These are phyloP conservation scores for Bradypodion ventrale DNA, from an alignment of 2,797 vertebrate genomes.

Conservation along the genomic window DNA sequence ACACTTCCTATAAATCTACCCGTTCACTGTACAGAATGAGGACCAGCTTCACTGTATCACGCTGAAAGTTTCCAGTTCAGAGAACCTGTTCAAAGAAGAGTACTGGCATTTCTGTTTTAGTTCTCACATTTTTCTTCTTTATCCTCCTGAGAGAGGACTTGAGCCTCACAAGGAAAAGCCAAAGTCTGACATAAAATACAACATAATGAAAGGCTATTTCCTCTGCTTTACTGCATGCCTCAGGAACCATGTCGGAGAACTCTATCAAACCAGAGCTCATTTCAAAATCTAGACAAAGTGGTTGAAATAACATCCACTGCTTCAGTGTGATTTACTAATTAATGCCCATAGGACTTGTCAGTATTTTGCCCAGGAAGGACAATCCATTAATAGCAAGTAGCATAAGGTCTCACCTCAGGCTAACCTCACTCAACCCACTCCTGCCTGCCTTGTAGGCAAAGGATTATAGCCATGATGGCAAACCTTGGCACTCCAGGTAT, in stretches of 20 bases:
- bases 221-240: not conserved
- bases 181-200: not conserved
- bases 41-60: too few species aligned
- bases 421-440: too few species aligned
- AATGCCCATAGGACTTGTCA: not conserved
- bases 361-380: too few species aligned
- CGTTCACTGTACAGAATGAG: not conserved
- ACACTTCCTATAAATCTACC: not conserved
- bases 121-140: too few species aligned
- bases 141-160: too few species aligned
- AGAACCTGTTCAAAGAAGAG: not conserved
- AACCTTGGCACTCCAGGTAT: too few species aligned
- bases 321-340: not conserved
- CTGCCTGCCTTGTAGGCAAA: too few species aligned
- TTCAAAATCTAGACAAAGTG: slow-evolving; percentile 1
- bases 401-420: too few species aligned
- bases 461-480: too few species aligned
- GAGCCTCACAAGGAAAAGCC: not conserved
- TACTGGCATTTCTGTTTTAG: not conserved
- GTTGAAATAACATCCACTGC: not conserved
- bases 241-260: not conserved
- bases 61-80: not conserved
- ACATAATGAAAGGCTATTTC: not conserved
- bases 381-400: too few species aligned
- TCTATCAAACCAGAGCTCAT: not conserved